phyloP scores from a whole-genome alignment of 2,797 vertebrate species.

The Lophotriccus pileatus region DNA sequence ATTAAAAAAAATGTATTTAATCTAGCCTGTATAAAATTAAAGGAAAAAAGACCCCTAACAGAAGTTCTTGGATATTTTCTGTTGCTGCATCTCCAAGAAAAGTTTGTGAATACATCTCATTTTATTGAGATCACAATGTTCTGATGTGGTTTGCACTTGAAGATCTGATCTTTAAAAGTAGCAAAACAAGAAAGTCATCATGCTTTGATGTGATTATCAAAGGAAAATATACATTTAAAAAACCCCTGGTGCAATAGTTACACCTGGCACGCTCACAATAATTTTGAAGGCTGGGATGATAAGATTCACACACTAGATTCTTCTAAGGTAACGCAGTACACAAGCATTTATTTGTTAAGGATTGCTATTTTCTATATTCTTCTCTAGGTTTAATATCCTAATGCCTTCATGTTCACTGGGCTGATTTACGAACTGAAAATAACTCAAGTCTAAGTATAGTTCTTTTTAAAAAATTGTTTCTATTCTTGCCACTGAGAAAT shows the following conservation, averaged over 20 bases:
- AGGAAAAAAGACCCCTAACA: background rate
- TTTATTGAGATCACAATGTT: background rate
- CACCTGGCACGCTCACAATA: background rate
- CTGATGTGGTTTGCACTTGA: conserved; percentile 23
- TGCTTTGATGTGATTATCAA: conserved; percentile 51
- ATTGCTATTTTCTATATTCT: background rate
- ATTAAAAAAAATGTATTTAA: background rate
- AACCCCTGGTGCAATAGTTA: background rate
- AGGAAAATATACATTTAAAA: background rate
- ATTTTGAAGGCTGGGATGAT: background rate
- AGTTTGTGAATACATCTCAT: background rate
- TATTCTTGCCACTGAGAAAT: conserved; percentile 1
- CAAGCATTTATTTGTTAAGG: background rate
- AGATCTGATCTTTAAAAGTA: conserved; percentile 13
- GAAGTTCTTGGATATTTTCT: background rate
- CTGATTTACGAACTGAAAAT: background rate
- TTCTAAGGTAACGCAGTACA: background rate
- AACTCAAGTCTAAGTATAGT: background rate
- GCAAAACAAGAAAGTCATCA: conserved; percentile 33
- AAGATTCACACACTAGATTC: background rate
- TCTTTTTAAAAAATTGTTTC: conserved; percentile 12
- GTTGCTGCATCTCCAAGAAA: background rate
- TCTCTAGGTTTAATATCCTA: background rate
- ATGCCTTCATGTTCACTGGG: background rate
- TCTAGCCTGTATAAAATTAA: background rate